These are phyloP conservation scores for Cataglyphis rosenhaueri DNA, from an alignment of 2,888 invertebrate genomes.

Conservation along the genomic window DNA sequence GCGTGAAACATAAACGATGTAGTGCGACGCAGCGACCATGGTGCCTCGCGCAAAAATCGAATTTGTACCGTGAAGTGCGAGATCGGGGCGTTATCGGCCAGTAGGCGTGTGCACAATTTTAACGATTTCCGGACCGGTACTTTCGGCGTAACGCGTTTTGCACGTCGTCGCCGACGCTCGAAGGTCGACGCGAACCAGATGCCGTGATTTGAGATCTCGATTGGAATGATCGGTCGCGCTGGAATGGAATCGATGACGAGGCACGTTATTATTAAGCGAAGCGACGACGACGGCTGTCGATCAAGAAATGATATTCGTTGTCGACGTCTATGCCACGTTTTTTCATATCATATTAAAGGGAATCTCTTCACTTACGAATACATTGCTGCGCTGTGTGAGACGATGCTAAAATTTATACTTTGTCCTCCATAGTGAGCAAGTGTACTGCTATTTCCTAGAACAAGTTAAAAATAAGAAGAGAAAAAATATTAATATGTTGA, in stretches of 20 bases:
- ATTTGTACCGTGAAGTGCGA: constrained; percentile 43
- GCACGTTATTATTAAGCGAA: constrained; percentile 48
- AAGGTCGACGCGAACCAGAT: constrained; percentile 45
- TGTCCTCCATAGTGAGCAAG: neutral
- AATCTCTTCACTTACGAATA: constrained; percentile 4
- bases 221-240: constrained; percentile 39
- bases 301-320: constrained; percentile 38
- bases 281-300: constrained; percentile 38
- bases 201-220: constrained; percentile 35
- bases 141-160: constrained; percentile 26
- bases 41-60: constrained; percentile 35
- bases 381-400: neutral
- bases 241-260: constrained; percentile 52
- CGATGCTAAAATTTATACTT: neutral
- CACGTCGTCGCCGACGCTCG: constrained; percentile 19
- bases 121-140: constrained; percentile 55
- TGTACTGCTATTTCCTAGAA: neutral
- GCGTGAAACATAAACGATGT: constrained; percentile 40
- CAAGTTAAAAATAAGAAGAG: neutral
- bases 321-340: neutral
- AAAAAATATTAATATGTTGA: neutral
- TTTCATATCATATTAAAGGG: constrained; percentile 20
- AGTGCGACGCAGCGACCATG: constrained; percentile 28
- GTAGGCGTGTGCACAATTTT: constrained; percentile 51
- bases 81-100: constrained; percentile 51